Percentiles rank a stretch among this genome's conserved stretches.
phyloP scores from a whole-genome alignment of 1,140 invertebrate genomes.

The Hesperophylax magnus region DNA sequence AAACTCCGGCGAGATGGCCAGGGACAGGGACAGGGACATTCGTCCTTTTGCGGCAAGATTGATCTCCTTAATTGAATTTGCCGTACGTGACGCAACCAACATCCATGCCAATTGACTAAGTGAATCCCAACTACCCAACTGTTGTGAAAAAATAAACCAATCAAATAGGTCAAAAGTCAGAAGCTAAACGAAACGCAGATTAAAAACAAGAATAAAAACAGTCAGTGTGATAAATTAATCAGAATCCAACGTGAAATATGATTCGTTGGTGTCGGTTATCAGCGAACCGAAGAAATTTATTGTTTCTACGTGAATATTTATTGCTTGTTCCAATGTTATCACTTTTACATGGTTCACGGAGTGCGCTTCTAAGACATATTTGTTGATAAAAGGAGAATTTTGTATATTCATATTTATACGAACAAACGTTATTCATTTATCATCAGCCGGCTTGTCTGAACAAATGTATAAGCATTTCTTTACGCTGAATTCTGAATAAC shows the following conservation, averaged over 20 bases:
- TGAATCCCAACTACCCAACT: background rate
- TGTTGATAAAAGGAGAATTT: conserved; percentile 10
- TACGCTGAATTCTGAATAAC: too few relatives aligned
- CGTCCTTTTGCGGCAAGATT: conserved; percentile 34
- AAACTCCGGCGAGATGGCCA: background rate
- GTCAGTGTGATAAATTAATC: background rate
- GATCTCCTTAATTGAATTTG: conserved; percentile 36
- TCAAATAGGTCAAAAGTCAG: background rate
- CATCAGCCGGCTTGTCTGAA: background rate
- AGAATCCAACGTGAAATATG: conserved; percentile 11
- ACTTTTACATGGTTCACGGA: conserved; percentile 4
- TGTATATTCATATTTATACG: background rate
- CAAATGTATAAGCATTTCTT: too few relatives aligned
- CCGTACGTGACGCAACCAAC: conserved; percentile 22
- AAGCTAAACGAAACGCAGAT: background rate
- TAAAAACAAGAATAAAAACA: background rate
- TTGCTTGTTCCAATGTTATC: conserved; percentile 21
- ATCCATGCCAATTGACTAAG: conserved; percentile 21
- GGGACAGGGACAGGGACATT: background rate
- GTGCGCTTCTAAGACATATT: background rate
- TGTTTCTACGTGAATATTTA: conserved; percentile 28
- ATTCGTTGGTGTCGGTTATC: conserved; percentile 23
- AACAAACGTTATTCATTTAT: background rate
- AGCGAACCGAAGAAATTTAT: background rate
- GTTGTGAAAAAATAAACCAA: conserved; percentile 10